Base-by-base conservation (phyloP, 1,140 invertebrate genomes). In the Eumaeus atala region DNA sequence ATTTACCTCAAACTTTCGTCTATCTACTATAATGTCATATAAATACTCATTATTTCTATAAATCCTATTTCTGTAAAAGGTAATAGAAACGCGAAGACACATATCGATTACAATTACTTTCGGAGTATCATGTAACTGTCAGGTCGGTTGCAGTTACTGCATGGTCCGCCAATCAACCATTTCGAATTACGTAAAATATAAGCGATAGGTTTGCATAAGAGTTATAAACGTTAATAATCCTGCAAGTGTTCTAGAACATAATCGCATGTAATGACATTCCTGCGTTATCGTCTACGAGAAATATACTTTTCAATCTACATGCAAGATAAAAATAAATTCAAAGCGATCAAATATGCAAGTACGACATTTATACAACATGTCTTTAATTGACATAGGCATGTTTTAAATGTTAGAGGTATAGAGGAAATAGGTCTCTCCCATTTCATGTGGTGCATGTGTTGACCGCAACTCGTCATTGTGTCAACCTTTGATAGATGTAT, bases 91-190 rank as follows among this genome's bases (percentile, higher is more conserved):
- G 53, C 54, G 58, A 51, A 40, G 60, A 64, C 55, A 57, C 54
- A 70, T 74, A 77, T 75, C 66, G 57, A 71, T 79, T 73, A 73
- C 73, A 69, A 66, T 62, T 42, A 66, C 60, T 72, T 72, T 73
- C 63, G 54, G 51, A 58, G 66, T 79, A 81, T 85, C 75, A 66
- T 63, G 67, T 84, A 56, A 64, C 74, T 56, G 61, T 64, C 78
- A 64, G 61, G 66, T 72, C 64, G 75, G 71, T 74, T 77, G 62
- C 82, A 77, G 82, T 83, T 82, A 79, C 59, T 64, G 64, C 72
- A 79, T 70, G 80, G 66, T 77, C 56, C 71, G 74, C 62, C 72
- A 74, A 70, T 71, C 66, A 74, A 68, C 61, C 59, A 74, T 68
- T 68, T 79, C 74, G 65, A 61, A 62, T 77, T 80, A 77, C 72